Evolutionary conservation across 1,140 invertebrate genomes (phyloP), one percentile per base, ranked within the genome.

Genomic region (Homarus americanus): DNA sequence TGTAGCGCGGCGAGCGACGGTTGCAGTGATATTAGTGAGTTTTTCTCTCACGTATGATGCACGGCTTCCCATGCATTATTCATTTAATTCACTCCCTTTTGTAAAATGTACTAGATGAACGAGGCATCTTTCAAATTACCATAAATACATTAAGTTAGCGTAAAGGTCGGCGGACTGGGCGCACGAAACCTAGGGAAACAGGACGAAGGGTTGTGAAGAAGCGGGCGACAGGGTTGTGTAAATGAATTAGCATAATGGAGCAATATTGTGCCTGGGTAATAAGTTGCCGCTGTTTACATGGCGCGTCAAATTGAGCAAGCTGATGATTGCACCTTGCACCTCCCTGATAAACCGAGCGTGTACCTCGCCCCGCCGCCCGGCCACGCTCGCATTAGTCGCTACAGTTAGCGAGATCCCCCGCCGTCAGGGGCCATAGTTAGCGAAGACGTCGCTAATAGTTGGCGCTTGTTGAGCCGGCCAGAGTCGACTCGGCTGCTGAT

Each of bases 201-300:
- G 72, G 36, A 58, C 88, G 88, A 84, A 90, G 24, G n/a, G 44
- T n/a, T 41, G 88, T 32, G 88, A 63, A 40, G 69, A 76, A 63
- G 80, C n/a, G 34, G 66, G 80, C 80, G 87, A 83, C 79, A 76
- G 87, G 69, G 82, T 82, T 83, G 87, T 90, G 87, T 90, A 90
- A 90, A 90, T 90, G 87, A 90, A 90, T 90, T 90, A 90, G 87
- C 87, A 90, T 90, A 90, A 90, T 90, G 87, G 87, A 83, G 87
- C 87, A 90, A 90, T 90, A 90, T 90, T 90, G 87, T 90, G 63
- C 87, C 69, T 5, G 80, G 87, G 87, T 90, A 90, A 90, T 90
- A 90, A 90, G 87, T 90, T 90, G 87, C 87, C 72, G 49, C 87
- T 90, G 87, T 90, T 90, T 90, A 90, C 87, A 90, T 44, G 87